Evolutionary conservation across 2,888 invertebrate genomes (phyloP).

Genomic region (Pristionchus mayeri): DNA sequence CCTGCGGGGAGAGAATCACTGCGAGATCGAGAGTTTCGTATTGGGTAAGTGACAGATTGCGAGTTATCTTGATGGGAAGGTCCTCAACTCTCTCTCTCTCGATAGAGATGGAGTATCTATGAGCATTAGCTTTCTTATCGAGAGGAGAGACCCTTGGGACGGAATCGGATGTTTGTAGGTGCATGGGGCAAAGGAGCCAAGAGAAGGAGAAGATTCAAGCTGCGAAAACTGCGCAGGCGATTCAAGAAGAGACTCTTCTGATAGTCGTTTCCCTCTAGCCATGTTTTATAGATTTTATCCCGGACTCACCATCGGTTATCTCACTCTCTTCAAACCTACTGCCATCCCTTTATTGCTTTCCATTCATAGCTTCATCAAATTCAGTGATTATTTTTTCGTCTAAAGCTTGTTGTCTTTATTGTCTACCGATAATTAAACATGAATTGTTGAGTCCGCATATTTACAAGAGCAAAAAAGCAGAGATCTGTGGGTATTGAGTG

Average conservation of each 20-base stretch:
- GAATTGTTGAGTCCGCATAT: not conserved
- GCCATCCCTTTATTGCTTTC: slow-evolving; percentile 9
- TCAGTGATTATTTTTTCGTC: not conserved
- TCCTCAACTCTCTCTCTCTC: not conserved
- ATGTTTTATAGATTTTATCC: slow-evolving; percentile 13
- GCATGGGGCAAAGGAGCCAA: slow-evolving; percentile 73
- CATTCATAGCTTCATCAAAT: not conserved
- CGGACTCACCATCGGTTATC: slow-evolving; percentile 31
- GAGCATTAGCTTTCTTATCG: slow-evolving; percentile 8
- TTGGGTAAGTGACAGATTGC: slow-evolving; percentile 78
- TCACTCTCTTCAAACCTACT: slow-evolving; percentile 29
- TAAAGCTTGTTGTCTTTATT: slow-evolving; percentile 3
- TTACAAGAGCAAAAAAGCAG: not conserved
- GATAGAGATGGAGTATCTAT: slow-evolving; percentile 15
- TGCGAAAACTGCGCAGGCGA: slow-evolving; percentile 65
- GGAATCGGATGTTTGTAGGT: slow-evolving; percentile 55
- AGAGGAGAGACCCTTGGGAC: not conserved
- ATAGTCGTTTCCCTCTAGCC: not conserved
- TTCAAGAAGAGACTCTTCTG: slow-evolving; percentile 56
- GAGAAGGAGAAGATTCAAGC: slow-evolving; percentile 68
- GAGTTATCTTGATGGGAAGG: slow-evolving; percentile 26
- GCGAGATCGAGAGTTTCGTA: slow-evolving; percentile 91
- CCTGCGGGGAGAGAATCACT: slow-evolving; percentile 87
- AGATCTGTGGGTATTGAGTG: not conserved
- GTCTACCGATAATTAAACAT: slow-evolving; percentile 9